Percentiles rank a stretch among this genome's conserved stretches.
These are phyloP conservation scores for Paedocypris micromegethes DNA, from an alignment of 2,797 vertebrate genomes.

Conservation along the genomic window DNA sequence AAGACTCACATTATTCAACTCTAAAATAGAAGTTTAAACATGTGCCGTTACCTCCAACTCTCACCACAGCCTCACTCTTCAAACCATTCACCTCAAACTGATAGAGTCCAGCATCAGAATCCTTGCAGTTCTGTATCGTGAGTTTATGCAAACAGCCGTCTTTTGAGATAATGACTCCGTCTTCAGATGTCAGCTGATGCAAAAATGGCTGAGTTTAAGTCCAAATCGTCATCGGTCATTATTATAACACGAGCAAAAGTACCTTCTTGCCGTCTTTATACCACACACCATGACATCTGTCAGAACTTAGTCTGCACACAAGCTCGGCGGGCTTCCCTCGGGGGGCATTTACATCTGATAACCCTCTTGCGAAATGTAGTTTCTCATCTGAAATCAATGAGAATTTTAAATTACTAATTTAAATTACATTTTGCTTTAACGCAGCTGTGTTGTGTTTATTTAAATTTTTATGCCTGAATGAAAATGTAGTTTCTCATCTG, in stretches of 20 bases:
- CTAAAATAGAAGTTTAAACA: no score
- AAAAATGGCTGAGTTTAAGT: no score
- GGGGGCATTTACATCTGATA: constrained; percentile 65
- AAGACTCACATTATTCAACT: no score
- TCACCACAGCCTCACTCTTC: constrained; percentile 76
- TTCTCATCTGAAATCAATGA: constrained; percentile 57
- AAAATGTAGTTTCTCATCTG: constrained; percentile 57
- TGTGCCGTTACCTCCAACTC: constrained; percentile 68
- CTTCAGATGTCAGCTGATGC: constrained; percentile 66
- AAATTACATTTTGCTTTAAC: no score
- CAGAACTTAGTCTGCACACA: constrained; percentile 71
- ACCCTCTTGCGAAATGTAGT: constrained; percentile 69
- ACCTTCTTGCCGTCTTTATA: constrained; percentile 83
- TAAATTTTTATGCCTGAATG: no score
- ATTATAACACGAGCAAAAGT: constrained; percentile 16
- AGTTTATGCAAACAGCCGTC: constrained; percentile 72
- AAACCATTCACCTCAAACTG: constrained; percentile 76
- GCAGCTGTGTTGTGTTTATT: no score
- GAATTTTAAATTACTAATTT: no score
- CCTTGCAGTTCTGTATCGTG: constrained; percentile 62
- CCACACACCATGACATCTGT: constrained; percentile 73
- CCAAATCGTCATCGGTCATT: not conserved
- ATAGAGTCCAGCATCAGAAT: constrained; percentile 76
- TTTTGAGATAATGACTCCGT: constrained; percentile 66
- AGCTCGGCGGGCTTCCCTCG: constrained; percentile 67